A percentile compares a stretch with the other conserved stretches of the same genome.
phyloP scores from a whole-genome alignment of 2,113 vertebrate genomes.

The Scopus umbretta region DNA sequence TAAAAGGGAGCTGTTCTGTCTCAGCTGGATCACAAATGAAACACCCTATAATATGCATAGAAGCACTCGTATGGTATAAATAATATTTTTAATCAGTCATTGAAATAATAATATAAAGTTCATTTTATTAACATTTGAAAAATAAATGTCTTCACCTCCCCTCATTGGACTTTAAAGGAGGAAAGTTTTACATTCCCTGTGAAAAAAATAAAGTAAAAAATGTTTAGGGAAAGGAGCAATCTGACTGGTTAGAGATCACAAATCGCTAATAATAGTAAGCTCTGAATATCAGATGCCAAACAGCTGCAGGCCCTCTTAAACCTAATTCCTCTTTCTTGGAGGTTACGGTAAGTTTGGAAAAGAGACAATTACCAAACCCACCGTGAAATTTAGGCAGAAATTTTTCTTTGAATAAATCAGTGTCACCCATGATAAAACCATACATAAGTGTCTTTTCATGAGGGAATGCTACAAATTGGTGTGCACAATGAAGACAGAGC shows the following conservation, averaged over 20 bases:
- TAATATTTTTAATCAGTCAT: conserved; percentile 55
- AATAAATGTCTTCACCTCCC: conserved; percentile 49
- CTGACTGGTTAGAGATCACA: conserved; percentile 49
- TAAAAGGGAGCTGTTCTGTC: conserved; percentile 39
- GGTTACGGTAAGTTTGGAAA: conserved; percentile 11
- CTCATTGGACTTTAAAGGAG: conserved; percentile 30
- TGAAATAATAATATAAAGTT: conserved; percentile 61
- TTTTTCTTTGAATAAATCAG: conserved; percentile 39
- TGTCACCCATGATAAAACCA: conserved; percentile 21
- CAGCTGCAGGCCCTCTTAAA: conserved; percentile 63
- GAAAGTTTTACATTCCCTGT: conserved; percentile 42
- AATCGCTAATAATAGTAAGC: conserved; percentile 56
- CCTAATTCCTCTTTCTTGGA: conserved; percentile 32
- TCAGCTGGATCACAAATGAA: conserved; percentile 62
- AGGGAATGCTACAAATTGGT: background rate
- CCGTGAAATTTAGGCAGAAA: background rate
- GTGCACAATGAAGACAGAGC: background rate
- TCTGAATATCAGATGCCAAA: conserved; percentile 55
- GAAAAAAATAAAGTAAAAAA: conserved; percentile 47
- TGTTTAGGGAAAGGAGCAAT: conserved; percentile 37
- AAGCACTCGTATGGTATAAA: conserved; percentile 10
- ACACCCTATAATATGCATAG: conserved; percentile 54
- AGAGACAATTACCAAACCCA: conserved; percentile 24
- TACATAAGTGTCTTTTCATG: background rate
- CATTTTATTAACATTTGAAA: conserved; percentile 59